These are phyloP conservation scores for Molanna angustata DNA, from an alignment of 2,888 invertebrate genomes.

Conservation along the genomic window DNA sequence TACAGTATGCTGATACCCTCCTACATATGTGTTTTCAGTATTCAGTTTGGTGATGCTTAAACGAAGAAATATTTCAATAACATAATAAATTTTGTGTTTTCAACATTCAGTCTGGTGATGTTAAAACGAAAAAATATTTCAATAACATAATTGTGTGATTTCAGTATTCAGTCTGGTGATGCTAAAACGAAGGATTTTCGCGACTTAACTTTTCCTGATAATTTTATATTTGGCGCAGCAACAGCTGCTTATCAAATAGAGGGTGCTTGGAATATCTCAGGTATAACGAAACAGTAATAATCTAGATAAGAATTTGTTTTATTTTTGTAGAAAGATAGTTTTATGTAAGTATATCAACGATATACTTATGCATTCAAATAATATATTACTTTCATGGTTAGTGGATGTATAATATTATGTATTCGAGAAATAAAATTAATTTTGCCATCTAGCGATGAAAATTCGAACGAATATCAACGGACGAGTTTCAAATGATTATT, in stretches of 20 bases:
- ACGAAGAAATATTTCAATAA: too few relatives aligned
- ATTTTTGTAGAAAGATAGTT: neutral
- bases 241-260: conserved; percentile 62
- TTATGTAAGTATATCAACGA: too few relatives aligned
- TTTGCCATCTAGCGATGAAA: too few relatives aligned
- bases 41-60: conserved; percentile 35
- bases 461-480: too few relatives aligned
- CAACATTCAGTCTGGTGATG: conserved; percentile 13
- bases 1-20: too few relatives aligned
- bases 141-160: neutral
- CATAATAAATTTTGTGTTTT: conserved; percentile 4
- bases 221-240: conserved; percentile 60
- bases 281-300: conserved; percentile 27
- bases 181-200: conserved; percentile 36
- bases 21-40: neutral
- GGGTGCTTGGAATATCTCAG: conserved; percentile 54
- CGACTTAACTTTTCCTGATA: conserved; percentile 53
- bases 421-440: too few relatives aligned
- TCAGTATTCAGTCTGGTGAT: conserved; percentile 31
- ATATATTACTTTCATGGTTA: too few relatives aligned
- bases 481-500: too few relatives aligned
- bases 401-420: too few relatives aligned
- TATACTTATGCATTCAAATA: too few relatives aligned
- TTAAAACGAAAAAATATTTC: conserved; percentile 2
- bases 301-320: neutral